Conservation (phyloP, 64 coral and sea anemone species). For the Astreopora myriophthalma region DNA sequence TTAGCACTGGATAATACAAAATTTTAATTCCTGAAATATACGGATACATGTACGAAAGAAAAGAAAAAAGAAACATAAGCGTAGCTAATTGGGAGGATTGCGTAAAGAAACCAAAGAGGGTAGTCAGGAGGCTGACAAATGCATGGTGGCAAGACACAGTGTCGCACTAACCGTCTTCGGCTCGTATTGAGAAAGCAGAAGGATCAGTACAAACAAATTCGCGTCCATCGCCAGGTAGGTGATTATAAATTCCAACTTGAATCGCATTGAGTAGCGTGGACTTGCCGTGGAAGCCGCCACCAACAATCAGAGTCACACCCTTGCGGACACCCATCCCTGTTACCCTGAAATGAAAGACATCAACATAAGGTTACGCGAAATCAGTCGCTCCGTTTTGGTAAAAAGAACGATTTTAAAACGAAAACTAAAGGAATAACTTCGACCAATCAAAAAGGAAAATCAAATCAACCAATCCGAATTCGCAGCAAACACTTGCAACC, state of each 20-base stretch:
- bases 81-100: no score
- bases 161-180: constrained; percentile 67
- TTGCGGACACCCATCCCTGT: constrained; percentile 69
- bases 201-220: constrained; percentile 77
- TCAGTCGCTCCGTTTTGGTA: no score
- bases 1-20: background rate
- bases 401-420: no score
- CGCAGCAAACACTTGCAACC: no score
- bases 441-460: no score
- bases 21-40: background rate
- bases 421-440: no score
- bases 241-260: constrained; percentile 71
- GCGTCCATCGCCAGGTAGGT: constrained; percentile 76
- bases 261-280: constrained; percentile 74
- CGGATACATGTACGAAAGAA: background rate
- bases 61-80: background rate
- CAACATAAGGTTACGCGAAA: background rate
- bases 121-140: no score
- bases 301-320: constrained; percentile 78
- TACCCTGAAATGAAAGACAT: constrained; percentile 11
- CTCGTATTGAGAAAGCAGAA: constrained; percentile 67
- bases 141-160: background rate
- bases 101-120: no score
- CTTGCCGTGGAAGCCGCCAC: constrained; percentile 80
- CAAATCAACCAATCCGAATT: no score